phyloP scores from a whole-genome alignment of 2,888 invertebrate genomes.

The Miltochrista miniata region DNA sequence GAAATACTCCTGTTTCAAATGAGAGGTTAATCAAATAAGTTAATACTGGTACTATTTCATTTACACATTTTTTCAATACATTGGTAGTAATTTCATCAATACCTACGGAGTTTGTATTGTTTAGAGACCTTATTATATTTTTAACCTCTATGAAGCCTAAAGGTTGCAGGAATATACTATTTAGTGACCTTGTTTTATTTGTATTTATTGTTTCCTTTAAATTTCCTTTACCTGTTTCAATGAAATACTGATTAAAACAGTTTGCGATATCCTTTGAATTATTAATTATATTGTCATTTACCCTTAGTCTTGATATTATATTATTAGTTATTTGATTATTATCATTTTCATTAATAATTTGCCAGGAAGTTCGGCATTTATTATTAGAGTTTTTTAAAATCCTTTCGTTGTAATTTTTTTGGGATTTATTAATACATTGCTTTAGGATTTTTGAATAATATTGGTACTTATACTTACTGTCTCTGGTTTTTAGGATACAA shows the following conservation, averaged over 20 bases:
- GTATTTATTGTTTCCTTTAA: neutral
- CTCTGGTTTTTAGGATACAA: neutral
- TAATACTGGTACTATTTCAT: neutral
- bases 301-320: neutral
- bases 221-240: neutral
- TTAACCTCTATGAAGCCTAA: neutral
- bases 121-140: neutral
- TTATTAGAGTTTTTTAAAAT: neutral
- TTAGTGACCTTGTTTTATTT: neutral
- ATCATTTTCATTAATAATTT: neutral
- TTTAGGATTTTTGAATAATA: slow-evolving; percentile 1
- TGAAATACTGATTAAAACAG: neutral
- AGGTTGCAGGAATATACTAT: neutral
- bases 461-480: neutral
- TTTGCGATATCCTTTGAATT: neutral
- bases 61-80: neutral
- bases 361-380: neutral
- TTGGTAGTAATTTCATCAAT: neutral
- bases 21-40: neutral
- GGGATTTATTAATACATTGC: neutral
- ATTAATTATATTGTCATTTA: neutral
- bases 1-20: neutral
- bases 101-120: neutral
- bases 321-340: neutral
- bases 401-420: neutral